These are phyloP conservation scores for Caenorhabditis macrosperma DNA, from an alignment of 2,888 invertebrate species.

Conservation along the genomic window DNA sequence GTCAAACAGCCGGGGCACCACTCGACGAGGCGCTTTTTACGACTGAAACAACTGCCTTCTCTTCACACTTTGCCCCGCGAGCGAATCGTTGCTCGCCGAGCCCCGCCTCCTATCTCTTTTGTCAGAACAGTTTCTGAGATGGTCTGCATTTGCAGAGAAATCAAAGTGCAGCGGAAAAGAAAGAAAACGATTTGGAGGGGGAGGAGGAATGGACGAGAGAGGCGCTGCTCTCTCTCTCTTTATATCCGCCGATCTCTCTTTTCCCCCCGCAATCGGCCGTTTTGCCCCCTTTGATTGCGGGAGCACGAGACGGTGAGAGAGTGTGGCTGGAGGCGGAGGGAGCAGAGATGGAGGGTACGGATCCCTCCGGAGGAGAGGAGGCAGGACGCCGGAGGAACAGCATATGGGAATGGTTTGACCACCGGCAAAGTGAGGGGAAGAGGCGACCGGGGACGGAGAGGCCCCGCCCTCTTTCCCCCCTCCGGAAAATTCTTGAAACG, in stretches of 20 bases:
- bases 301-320: conserved; percentile 28
- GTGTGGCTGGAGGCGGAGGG: neutral
- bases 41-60: conserved; percentile 5
- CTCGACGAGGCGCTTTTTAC: neutral
- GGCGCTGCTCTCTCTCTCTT: conserved; percentile 10
- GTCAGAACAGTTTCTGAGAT: neutral
- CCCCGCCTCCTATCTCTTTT: neutral
- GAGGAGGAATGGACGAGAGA: no score
- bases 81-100: neutral
- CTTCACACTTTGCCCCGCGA: conserved; percentile 8
- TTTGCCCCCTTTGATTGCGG: conserved; percentile 43
- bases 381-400: conserved; percentile 11
- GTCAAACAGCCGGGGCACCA: neutral
- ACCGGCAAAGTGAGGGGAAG: neutral
- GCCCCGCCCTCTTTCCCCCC: conserved; percentile 11
- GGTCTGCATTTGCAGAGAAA: neutral
- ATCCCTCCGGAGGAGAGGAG: conserved; percentile 11
- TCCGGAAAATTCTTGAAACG: conserved; percentile 23
- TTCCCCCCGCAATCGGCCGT: conserved; percentile 11
- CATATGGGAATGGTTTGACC: conserved; percentile 55
- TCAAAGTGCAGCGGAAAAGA: conserved; percentile 17
- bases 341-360: neutral
- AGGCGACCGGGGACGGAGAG: neutral
- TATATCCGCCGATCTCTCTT: neutral
- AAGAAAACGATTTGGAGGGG: conserved; percentile 1